A percentile compares a stretch with the other conserved stretches of the same genome.
Evolutionary conservation across 2,888 invertebrate genomes (phyloP).

Genomic region (Leptura quadrifasciata): DNA sequence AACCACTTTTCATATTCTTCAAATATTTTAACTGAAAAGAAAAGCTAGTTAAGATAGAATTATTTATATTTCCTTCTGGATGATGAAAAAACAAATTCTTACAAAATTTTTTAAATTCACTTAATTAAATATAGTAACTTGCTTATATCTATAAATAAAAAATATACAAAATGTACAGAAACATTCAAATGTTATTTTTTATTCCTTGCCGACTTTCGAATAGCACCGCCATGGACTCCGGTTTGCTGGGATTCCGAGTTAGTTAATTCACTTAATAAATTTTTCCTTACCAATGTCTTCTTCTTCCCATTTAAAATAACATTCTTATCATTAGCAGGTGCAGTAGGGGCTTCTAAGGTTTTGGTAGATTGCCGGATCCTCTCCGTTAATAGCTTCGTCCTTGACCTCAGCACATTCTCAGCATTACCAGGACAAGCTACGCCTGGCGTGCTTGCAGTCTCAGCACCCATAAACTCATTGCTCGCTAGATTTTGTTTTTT

Average conservation of each 20-base stretch:
- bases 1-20: too few relatives aligned
- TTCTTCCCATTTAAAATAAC: constrained; percentile 16
- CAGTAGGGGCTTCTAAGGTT: constrained; percentile 30
- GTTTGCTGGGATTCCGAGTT: constrained; percentile 36
- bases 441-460: neutral
- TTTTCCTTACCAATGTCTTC: constrained; percentile 39
- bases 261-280: constrained; percentile 43
- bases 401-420: constrained; percentile 36
- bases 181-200: constrained; percentile 37
- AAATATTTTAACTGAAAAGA: too few relatives aligned
- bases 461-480: neutral
- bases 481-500: neutral
- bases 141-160: constrained; percentile 2
- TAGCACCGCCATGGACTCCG: constrained; percentile 42
- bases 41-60: too few relatives aligned
- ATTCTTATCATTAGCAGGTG: neutral
- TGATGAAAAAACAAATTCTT: too few relatives aligned
- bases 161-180: constrained; percentile 29
- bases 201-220: constrained; percentile 50
- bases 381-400: constrained; percentile 48
- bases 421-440: constrained; percentile 21
- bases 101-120: too few relatives aligned
- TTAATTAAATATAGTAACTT: neutral
- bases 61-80: too few relatives aligned
- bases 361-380: constrained; percentile 48